Conservation (phyloP, 2,888 invertebrate genomes). For the Drosophila suboccidentalis region DNA sequence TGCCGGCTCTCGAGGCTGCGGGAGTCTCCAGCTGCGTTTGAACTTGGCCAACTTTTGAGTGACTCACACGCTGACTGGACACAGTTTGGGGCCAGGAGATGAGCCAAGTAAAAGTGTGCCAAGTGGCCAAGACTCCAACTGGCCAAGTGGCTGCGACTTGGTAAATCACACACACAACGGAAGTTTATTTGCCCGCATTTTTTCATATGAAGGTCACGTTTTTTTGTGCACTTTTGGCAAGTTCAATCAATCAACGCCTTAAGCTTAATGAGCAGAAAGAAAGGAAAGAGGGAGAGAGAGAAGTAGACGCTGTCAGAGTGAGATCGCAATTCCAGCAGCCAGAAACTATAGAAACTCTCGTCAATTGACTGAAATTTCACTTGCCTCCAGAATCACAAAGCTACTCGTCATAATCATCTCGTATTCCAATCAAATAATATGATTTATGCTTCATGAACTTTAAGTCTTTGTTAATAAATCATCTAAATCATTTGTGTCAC, state of each 20-base stretch:
- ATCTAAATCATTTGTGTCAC: constrained; percentile 33
- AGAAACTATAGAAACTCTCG: constrained; percentile 6
- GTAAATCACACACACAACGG: constrained; percentile 50
- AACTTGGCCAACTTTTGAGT: constrained; percentile 72
- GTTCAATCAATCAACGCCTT: constrained; percentile 70
- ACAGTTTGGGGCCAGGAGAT: constrained; percentile 38
- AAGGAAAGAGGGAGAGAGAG: background rate
- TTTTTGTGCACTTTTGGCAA: constrained; percentile 58
- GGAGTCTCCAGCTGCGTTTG: constrained; percentile 71
- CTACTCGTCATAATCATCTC: constrained; percentile 11
- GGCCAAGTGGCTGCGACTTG: constrained; percentile 40
- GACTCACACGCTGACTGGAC: constrained; percentile 51
- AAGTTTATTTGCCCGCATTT: constrained; percentile 79
- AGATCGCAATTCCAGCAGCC: constrained; percentile 44
- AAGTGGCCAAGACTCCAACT: constrained; percentile 51
- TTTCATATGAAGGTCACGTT: constrained; percentile 72
- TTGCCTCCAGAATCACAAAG: constrained; percentile 37
- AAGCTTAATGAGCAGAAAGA: constrained; percentile 56
- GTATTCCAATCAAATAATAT: constrained; percentile 37
- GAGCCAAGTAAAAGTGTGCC: constrained; percentile 75
- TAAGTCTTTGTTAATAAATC: constrained; percentile 56
- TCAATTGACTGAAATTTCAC: constrained; percentile 42
- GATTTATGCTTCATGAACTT: constrained; percentile 52
- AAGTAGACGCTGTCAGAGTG: background rate
- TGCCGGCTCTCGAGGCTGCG: constrained; percentile 32